Evolutionary conservation across 2,113 vertebrate genomes (phyloP), one percentile per base, ranked within the genome.

Genomic region (Tichodroma muraria): DNA sequence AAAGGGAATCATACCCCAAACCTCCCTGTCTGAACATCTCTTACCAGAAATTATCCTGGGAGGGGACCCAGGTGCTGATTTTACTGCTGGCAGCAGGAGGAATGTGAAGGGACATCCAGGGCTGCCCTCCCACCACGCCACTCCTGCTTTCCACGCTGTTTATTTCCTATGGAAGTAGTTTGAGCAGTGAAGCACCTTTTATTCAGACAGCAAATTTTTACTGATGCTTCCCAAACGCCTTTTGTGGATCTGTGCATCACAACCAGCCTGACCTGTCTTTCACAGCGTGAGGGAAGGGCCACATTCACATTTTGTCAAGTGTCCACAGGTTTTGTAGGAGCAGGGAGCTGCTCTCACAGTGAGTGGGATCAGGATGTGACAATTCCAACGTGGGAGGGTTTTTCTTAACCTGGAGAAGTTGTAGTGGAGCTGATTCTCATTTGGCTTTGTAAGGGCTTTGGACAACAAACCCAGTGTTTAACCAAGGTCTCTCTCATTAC

Each of bases 331-430:
- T 94, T 37, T 66, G 38, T 20, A 21, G 69, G 25, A 78, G 38
- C 42, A 52, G 60, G 35, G 31, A 78, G 54, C 54, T 5, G 4
- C 45, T 85, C n/a, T 28, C 35, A 37, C 49, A 47, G 13, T 10
- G 8, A 65, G 25, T 27, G 59, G 37, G 30, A 13, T 49, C 59
- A 61, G 69, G 27, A 56, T 15, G 53, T 92, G 59, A 11, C 16
- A 45, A 11, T 59, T 30, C 33, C 64, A 63, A 0, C 0, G 0
- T 45, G n/a, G 30, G 21, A 79, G 13, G 25, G 35, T 59, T 88
- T 89, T 78, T 49, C 70, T 77, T 31, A 49, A 28, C 20, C 14
- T 65, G 61, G 53, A 75, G 71, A 69, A 15, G 21, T 15, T 5
- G 9, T 3, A 22, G 13, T 16, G 35, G 50, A 59, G 44, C 49